Evolutionary conservation across 2,888 invertebrate genomes (phyloP), one percentile per base, ranked within the genome.

Genomic region (Lithophane socia): DNA sequence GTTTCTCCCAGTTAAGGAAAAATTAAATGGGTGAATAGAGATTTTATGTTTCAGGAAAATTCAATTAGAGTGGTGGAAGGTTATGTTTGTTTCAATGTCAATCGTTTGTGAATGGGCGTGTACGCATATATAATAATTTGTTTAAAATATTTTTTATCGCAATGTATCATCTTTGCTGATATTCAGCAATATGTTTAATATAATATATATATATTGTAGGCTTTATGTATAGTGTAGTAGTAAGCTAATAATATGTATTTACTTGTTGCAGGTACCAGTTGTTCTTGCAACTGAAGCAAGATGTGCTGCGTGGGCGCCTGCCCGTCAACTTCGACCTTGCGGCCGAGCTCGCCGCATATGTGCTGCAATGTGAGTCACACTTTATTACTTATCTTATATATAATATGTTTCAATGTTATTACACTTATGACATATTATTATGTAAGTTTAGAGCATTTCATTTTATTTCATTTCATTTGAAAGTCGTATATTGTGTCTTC

Each of bases 281-380:
- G 95, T 99, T 99, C 95, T 97, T 99, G 90, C 99, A 99, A 97
- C 98, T 99, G 92, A 99, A 99, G 96, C 99, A 99, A 97, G 99
- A 99, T 94, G 98, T 99, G 89, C 97, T 99, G 73, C 99, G 99
- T 94, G 99, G 99, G 82, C 97, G 99, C 87, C 97, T 99, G 89
- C 99, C 99, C 12, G 98, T 99, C 79, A 97, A 98, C 84, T 99
- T 98, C 94, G 99, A 99, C 91, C 97, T 99, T 88, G 98, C 99
- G 47, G 98, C 99, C 9, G 99, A 99, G 94, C 97, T 99, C 79
- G 99, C 99, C 75, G 99, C 99, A 21, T 99, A 98, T 94, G 98
- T 99, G 83, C 98, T 99, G 73, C 99, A 99, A 97, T 99, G 99
- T 99, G 97, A 98, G 99, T 98, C 68, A 75, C 24, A 10, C 24